A percentile compares a stretch with the other conserved stretches of the same genome.
Conservation (phyloP, 2,113 vertebrate genomes). For the Podiceps cristatus region DNA sequence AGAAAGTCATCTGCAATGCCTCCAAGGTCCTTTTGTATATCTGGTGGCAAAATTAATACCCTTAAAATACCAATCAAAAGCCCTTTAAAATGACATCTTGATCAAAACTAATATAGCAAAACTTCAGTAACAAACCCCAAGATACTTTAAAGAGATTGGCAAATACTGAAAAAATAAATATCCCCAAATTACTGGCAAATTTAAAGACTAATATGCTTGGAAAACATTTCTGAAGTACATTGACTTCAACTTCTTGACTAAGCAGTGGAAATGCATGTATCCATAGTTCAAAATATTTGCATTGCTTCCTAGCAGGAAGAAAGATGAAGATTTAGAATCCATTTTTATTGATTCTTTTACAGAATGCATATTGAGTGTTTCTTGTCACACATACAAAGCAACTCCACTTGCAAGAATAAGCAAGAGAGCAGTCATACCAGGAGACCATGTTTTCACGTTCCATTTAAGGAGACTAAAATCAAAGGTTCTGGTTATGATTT, state of each 20-base stretch:
- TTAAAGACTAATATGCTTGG: neutral
- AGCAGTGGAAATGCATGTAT: neutral
- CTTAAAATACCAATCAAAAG: neutral
- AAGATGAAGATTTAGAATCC: neutral
- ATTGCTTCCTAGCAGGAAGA: neutral
- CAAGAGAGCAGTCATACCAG: neutral
- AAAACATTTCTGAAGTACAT: neutral
- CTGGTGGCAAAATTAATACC: neutral
- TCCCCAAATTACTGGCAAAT: neutral
- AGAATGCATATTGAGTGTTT: neutral
- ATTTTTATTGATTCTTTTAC: neutral
- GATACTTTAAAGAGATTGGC: neutral
- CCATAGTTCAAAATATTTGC: neutral
- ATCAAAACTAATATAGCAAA: neutral
- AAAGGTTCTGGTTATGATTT: neutral
- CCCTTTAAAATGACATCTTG: neutral
- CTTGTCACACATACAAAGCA: neutral
- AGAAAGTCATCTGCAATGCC: neutral
- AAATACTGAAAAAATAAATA: neutral
- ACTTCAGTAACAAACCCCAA: neutral
- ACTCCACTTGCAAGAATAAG: neutral
- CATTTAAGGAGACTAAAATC: neutral
- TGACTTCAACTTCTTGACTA: neutral
- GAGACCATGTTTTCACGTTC: neutral
- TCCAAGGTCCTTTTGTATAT: neutral